Percentiles rank a stretch among this genome's conserved stretches.
phyloP scores from a whole-genome alignment of 2,797 vertebrate genomes.

The Acestrorhynchus altus region DNA sequence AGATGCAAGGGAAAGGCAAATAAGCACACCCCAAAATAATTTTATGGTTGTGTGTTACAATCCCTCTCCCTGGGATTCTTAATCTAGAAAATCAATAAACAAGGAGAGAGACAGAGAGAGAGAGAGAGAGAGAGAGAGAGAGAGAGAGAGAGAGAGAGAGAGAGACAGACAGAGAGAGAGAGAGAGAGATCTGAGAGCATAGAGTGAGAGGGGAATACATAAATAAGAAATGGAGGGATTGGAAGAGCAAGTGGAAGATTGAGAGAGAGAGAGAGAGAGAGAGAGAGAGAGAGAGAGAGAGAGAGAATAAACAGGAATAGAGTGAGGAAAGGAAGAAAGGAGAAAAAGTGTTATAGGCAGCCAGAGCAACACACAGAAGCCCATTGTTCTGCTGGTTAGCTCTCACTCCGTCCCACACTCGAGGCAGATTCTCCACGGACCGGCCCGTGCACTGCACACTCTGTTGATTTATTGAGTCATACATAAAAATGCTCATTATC shows the following conservation, averaged over 20 bases:
- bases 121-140: conserved; percentile 53
- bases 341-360: conserved; percentile 46
- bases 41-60: conserved; percentile 99
- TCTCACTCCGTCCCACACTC: conserved; percentile 68
- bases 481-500: conserved; percentile 82
- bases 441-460: conserved; percentile 67
- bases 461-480: conserved; percentile 83
- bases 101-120: conserved; percentile 84
- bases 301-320: conserved; percentile 38
- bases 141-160: conserved; percentile 57
- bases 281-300: conserved; percentile 37
- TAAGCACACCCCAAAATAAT: conserved; percentile 99
- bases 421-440: conserved; percentile 69
- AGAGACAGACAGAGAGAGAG: conserved; percentile 61
- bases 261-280: neutral
- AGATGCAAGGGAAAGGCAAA: conserved; percentile 99
- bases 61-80: conserved; percentile 98
- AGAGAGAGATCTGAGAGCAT: conserved; percentile 59
- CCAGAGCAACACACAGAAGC: conserved; percentile 82
- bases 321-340: conserved; percentile 36
- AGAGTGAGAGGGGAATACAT: conserved; percentile 61
- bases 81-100: conserved; percentile 99
- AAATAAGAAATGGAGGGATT: conserved; percentile 54
- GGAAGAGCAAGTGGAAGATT: conserved; percentile 43
- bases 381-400: conserved; percentile 88